phyloP scores from a whole-genome alignment of 2,113 vertebrate species.

The Sigmodon hispidus region DNA sequence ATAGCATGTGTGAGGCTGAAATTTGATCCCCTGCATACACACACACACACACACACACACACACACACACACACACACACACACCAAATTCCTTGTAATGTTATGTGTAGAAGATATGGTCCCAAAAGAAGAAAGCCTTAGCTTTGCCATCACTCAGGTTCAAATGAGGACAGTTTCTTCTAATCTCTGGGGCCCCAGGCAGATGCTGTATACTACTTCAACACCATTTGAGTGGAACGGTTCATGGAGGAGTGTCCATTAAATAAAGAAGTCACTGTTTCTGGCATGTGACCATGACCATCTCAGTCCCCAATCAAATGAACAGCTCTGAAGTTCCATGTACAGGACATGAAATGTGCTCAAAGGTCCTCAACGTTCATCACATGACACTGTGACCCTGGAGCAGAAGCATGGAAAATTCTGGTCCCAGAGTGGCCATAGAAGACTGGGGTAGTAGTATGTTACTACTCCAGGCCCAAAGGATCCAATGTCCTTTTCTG shows the following conservation, averaged over 20 bases:
- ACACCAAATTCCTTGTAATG: background rate
- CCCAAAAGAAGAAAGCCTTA: background rate
- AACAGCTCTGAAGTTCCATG: background rate
- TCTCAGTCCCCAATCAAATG: background rate
- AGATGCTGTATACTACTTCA: background rate
- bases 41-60: background rate
- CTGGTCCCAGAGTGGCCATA: background rate
- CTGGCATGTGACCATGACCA: no score
- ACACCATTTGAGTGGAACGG: background rate
- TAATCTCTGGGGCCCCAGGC: background rate
- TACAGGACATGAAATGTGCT: background rate
- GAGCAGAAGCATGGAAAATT: background rate
- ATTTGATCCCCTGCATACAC: background rate
- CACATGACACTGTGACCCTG: background rate
- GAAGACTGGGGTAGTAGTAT: background rate
- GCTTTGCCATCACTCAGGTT: background rate
- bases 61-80: background rate
- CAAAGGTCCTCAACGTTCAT: background rate
- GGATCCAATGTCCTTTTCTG: background rate
- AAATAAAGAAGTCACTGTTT: background rate
- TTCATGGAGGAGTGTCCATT: no score
- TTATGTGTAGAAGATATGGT: background rate
- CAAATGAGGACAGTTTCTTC: background rate
- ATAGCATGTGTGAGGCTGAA: background rate
- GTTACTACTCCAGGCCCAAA: background rate